phyloP scores from a whole-genome alignment of 2,113 vertebrate species.

The Onychostruthus taczanowskii region DNA sequence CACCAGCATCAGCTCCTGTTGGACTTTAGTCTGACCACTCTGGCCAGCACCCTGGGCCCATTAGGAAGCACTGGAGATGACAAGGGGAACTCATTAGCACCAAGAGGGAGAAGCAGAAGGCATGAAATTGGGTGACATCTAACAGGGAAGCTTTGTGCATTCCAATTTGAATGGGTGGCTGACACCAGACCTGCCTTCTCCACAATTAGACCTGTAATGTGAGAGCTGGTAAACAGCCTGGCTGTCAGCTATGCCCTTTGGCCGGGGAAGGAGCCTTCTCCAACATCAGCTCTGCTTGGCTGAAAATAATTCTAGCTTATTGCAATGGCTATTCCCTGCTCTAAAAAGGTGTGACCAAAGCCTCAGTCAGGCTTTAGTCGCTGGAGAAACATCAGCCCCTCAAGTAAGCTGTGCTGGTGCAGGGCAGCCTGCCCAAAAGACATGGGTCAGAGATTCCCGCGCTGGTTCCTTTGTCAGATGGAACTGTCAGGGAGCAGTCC shows the following conservation, averaged over 20 bases:
- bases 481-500: background rate
- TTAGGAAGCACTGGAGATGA: background rate
- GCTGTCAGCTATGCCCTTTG: slow-evolving; percentile 25
- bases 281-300: background rate
- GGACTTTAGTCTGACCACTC: background rate
- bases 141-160: background rate
- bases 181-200: slow-evolving; percentile 41
- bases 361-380: background rate
- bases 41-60: background rate
- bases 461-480: background rate
- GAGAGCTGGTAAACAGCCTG: slow-evolving; percentile 45
- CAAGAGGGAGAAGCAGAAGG: slow-evolving; percentile 12
- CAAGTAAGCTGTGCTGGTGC: background rate
- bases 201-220: slow-evolving; percentile 40
- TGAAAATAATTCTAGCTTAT: slow-evolving; percentile 4
- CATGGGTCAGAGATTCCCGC: background rate
- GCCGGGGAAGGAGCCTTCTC: background rate
- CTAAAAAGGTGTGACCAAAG: background rate
- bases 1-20: background rate
- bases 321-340: background rate
- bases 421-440: background rate
- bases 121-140: background rate
- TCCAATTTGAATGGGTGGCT: background rate
- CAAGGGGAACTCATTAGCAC: background rate
- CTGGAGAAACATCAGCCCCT: background rate